Evolutionary conservation across 2,888 invertebrate genomes (phyloP).

Genomic region (Cryptus armator): DNA sequence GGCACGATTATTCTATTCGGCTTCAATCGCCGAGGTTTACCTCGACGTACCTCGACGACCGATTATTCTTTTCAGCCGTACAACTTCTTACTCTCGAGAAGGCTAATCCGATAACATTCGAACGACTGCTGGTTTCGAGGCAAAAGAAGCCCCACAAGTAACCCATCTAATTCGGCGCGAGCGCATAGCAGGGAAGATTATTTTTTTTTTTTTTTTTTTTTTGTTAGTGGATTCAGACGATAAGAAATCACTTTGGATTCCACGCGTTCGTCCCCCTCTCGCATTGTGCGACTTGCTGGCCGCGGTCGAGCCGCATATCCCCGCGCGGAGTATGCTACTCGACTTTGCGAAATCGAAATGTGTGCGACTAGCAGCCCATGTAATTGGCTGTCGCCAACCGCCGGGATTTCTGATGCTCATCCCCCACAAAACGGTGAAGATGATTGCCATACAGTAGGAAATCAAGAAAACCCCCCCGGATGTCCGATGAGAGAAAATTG

Average conservation of each 20-base stretch:
- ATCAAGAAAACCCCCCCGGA: too few relatives aligned
- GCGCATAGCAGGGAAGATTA: background rate
- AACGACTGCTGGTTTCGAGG: constrained; percentile 29
- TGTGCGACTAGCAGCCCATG: constrained; percentile 62
- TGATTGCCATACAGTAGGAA: too few relatives aligned
- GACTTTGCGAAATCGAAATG: constrained; percentile 30
- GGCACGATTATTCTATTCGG: constrained; percentile 12
- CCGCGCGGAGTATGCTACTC: background rate
- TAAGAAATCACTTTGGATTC: constrained; percentile 58
- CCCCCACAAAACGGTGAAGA: too few relatives aligned
- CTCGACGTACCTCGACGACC: constrained; percentile 54
- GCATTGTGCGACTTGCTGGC: background rate
- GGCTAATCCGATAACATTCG: constrained; percentile 59
- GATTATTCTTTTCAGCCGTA: constrained; percentile 59
- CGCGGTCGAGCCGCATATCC: constrained; percentile 15
- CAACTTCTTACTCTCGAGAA: constrained; percentile 47
- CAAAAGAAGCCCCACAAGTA: constrained; percentile 26
- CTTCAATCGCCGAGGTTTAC: constrained; percentile 18
- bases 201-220: background rate
- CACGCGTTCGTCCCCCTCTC: background rate
- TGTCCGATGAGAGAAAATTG: too few relatives aligned
- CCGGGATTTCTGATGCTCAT: constrained; percentile 13
- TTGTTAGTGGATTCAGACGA: constrained; percentile 50
- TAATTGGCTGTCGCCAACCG: constrained; percentile 63
- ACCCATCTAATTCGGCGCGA: background rate